Percentiles rank a stretch among this genome's conserved stretches.
These are phyloP conservation scores for Coleophora flavipennella DNA, from an alignment of 2,888 invertebrate species.

Conservation along the genomic window DNA sequence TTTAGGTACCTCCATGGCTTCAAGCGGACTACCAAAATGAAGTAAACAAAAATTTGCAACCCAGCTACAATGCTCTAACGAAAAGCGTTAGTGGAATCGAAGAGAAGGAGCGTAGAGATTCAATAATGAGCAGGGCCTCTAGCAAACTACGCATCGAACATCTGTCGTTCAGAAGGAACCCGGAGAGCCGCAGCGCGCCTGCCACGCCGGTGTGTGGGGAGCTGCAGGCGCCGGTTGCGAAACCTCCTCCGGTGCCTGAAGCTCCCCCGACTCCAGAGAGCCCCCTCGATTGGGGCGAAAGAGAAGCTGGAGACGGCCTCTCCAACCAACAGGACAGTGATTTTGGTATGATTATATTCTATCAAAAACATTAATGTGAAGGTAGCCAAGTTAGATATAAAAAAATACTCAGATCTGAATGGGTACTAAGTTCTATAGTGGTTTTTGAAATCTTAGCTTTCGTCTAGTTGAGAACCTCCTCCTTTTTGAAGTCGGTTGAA, in stretches of 20 bases:
- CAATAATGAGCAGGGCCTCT: conserved; percentile 61
- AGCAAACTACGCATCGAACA: conserved; percentile 62
- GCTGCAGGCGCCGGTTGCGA: conserved; percentile 27
- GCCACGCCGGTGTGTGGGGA: conserved; percentile 41
- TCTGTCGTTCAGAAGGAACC: conserved; percentile 46
- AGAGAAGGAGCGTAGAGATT: conserved; percentile 53
- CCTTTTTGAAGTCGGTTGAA: no score
- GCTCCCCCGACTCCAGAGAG: conserved; percentile 51
- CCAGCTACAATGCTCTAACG: conserved; percentile 54
- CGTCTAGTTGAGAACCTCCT: no score
- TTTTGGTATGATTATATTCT: conserved; percentile 82
- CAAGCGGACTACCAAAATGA: conserved; percentile 75
- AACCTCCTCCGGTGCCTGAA: conserved; percentile 30
- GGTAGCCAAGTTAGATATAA: no score
- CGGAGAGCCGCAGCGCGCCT: conserved; percentile 45
- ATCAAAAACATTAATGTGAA: no score
- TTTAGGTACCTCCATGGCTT: conserved; percentile 82
- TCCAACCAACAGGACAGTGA: conserved; percentile 91
- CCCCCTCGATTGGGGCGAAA: conserved; percentile 79
- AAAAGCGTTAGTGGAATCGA: conserved; percentile 53
- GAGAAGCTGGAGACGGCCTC: conserved; percentile 86
- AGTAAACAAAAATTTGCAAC: conserved; percentile 65
- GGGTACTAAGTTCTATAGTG: no score
- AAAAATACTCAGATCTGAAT: no score
- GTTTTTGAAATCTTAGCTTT: no score